Base-by-base conservation (phyloP, 2,113 vertebrate species). In the Camarhynchus parvulus region DNA sequence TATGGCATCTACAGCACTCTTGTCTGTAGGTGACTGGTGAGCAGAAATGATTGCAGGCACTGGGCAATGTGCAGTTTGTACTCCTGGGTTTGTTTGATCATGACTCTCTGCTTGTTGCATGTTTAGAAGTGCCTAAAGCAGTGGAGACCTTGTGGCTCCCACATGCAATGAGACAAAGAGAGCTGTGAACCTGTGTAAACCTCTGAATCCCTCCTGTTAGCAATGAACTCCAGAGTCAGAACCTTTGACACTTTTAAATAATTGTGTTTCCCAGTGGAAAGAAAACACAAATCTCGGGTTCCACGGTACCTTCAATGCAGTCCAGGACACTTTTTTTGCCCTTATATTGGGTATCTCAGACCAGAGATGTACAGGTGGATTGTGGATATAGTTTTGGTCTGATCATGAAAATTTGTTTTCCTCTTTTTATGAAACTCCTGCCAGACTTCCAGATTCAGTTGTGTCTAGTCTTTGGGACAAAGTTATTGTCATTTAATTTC, bases 111-210 rank as follows among this genome's bases (percentile, higher is more conserved):
- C 53, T 64, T 46, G 23, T 68, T 80, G 46, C 5, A 0, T 78
- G 27, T 84, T 53, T 72, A 58, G 31, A 79, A 46, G 11, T 2
- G 1, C 20, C 47, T 59, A 42, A 58, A 70, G 3, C 39, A 47
- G 27, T 13, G 6, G 20, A 41, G n/a, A 77, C 33, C 33, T 42
- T 62, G 37, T 0, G 4, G 33, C 64, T 83, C 28, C 42, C 14
- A 1, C 1, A 13, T 74, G 47, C 0, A 0, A 24, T 61, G 47
- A 61, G 39, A 42, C 72, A 46, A 63, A 0, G 31, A 72, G 49
- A 73, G 50, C 30, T 64, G 59, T 23, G n/a, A 92, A 41, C 11
- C 30, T 16, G 5, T 42, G 20, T 14, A 31, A 85, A 64, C 6
- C 55, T 56, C 66, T 76, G 33, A 78, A 79, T 72, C 18, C 17